phyloP scores from a whole-genome alignment of 2,113 vertebrate species.

The Ariopsis seemanni region DNA sequence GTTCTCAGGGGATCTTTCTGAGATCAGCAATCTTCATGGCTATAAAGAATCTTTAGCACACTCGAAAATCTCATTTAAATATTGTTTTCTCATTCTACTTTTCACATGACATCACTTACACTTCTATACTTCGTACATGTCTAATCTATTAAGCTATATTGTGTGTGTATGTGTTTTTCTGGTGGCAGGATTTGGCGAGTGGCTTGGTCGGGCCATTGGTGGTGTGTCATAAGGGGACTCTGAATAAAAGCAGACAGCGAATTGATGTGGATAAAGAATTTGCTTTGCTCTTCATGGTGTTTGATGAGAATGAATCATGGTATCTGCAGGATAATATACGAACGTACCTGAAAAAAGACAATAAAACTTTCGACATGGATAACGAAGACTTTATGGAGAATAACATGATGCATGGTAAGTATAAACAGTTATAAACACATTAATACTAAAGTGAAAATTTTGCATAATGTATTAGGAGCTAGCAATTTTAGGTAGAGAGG shows the following conservation, averaged over 20 bases:
- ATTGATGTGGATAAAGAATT: conserved; percentile 85
- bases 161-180: neutral
- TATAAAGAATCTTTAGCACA: neutral
- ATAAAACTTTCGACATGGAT: conserved; percentile 49
- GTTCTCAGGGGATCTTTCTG: neutral
- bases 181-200: conserved; percentile 87
- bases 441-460: neutral
- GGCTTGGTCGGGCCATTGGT: conserved; percentile 90
- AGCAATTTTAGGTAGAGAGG: neutral
- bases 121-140: neutral
- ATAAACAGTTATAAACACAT: neutral
- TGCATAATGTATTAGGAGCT: neutral
- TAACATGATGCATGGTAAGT: conserved; percentile 88
- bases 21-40: neutral
- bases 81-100: neutral
- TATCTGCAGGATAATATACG: conserved; percentile 88
- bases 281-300: conserved; percentile 88
- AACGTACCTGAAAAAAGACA: conserved; percentile 73
- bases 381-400: conserved; percentile 80
- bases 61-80: neutral
- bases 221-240: conserved; percentile 82
- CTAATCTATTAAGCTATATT: neutral
- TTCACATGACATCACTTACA: neutral
- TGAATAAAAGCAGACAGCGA: conserved; percentile 73
- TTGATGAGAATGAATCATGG: conserved; percentile 93